Percentiles rank a stretch among this genome's conserved stretches.
phyloP scores from a whole-genome alignment of 2,888 invertebrate genomes.

The Axea sp. region DNA sequence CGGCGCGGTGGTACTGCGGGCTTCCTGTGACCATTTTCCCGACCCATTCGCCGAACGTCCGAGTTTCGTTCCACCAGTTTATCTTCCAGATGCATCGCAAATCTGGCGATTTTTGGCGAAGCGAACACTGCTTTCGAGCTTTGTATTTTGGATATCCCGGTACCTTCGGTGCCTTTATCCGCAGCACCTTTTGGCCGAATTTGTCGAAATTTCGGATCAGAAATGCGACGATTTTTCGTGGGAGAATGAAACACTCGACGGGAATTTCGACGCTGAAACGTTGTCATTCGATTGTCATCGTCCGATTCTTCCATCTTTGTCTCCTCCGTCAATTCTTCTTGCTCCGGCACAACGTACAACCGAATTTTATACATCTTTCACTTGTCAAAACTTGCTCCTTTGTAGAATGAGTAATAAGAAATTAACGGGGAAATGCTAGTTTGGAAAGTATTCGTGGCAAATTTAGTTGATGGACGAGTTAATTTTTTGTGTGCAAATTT shows the following conservation, averaged over 20 bases:
- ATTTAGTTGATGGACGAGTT: too few relatives aligned
- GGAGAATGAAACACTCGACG: conserved; percentile 66
- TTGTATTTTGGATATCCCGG: too few relatives aligned
- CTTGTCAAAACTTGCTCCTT: too few relatives aligned
- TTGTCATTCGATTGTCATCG: conserved; percentile 59
- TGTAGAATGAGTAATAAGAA: too few relatives aligned
- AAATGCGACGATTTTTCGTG: conserved; percentile 61
- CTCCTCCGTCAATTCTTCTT: conserved; percentile 63
- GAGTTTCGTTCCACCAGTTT: conserved; percentile 64
- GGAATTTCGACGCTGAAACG: conserved; percentile 67
- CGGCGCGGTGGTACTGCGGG: conserved; percentile 38
- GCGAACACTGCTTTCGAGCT: conserved; percentile 65
- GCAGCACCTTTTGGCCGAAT: conserved; percentile 51
- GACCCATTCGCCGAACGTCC: conserved; percentile 56
- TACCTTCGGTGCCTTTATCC: conserved; percentile 11
- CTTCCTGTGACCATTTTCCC: conserved; percentile 49
- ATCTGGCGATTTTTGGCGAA: conserved; percentile 65
- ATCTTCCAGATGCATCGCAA: conserved; percentile 66
- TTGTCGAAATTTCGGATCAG: conserved; percentile 64
- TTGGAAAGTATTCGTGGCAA: too few relatives aligned
- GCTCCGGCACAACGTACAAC: conserved; percentile 70
- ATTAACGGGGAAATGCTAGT: too few relatives aligned
- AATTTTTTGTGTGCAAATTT: too few relatives aligned
- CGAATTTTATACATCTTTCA: conserved; percentile 66
- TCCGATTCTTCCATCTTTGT: conserved; percentile 63